Percentiles rank a stretch among this genome's conserved stretches.
Evolutionary conservation across 2,113 vertebrate genomes (phyloP).

Genomic region (Odontophorus gujanensis): DNA sequence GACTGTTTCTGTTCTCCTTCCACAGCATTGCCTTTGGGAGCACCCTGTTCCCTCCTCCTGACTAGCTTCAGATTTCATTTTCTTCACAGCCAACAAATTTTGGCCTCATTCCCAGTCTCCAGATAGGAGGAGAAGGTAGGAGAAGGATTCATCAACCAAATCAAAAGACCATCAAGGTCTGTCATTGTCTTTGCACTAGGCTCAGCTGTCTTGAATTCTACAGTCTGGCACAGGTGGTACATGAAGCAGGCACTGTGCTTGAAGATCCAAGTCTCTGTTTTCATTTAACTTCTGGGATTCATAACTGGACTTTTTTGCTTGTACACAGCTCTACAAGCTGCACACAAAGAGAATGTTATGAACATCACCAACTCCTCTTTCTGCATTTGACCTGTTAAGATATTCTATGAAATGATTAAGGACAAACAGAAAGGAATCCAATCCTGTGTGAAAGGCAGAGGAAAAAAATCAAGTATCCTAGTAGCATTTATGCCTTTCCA

Average conservation of each 20-base stretch:
- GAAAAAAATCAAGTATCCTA: background rate
- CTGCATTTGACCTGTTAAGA: background rate
- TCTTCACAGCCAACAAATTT: background rate
- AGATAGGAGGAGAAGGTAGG: background rate
- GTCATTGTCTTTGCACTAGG: background rate
- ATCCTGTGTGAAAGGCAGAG: background rate
- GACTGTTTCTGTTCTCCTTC: background rate
- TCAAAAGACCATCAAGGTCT: rapidly evolving
- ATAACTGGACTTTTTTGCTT: background rate
- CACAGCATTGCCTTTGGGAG: background rate
- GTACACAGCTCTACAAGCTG: background rate
- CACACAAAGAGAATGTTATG: background rate
- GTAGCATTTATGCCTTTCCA: background rate
- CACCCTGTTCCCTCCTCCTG: background rate
- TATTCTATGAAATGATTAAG: background rate
- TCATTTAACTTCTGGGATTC: background rate
- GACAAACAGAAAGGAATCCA: background rate
- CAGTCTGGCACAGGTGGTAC: background rate
- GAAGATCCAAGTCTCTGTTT: background rate
- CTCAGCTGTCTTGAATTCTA: background rate
- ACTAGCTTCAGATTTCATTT: background rate
- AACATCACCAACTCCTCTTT: background rate
- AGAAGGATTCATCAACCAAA: background rate
- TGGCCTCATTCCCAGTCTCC: background rate
- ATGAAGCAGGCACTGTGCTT: background rate